Evolutionary conservation across 2,797 vertebrate species (phyloP).

Genomic region (Eulemur rubriventer): DNA sequence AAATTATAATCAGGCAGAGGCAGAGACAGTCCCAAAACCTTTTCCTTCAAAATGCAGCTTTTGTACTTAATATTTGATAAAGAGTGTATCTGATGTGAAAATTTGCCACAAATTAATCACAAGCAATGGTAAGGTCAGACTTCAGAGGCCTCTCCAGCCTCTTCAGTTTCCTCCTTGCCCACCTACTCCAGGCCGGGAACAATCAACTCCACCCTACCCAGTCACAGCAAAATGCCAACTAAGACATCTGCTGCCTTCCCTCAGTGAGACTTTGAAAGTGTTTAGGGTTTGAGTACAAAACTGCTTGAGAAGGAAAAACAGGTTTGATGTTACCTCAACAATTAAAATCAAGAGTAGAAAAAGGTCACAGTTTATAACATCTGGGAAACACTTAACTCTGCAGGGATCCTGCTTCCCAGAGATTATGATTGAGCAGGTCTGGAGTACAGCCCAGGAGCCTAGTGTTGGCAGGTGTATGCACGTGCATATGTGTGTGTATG

Average conservation of each 20-base stretch:
- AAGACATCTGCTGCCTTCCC: not conserved
- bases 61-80: not conserved
- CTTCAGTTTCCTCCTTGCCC: too few relatives aligned
- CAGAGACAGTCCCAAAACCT: not conserved
- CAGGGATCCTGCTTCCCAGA: not conserved
- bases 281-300: not conserved
- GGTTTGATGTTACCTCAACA: not conserved
- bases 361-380: accelerated
- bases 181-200: not conserved
- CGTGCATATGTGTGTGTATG: too few relatives aligned
- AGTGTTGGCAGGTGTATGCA: not conserved
- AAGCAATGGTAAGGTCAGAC: not conserved
- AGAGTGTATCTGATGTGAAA: not conserved
- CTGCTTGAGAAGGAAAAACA: not conserved
- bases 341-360: not conserved
- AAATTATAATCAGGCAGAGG: not conserved
- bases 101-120: not conserved
- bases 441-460: not conserved
- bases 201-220: not conserved
- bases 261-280: not conserved
- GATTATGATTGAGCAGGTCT: not conserved
- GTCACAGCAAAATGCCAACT: not conserved
- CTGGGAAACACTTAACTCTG: not conserved
- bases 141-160: not conserved
- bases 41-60: not conserved